Evolutionary conservation across 92 coral and sea anemone genomes (phyloP), one percentile per base, ranked within the genome.

Genomic region (Porites divaricata): DNA sequence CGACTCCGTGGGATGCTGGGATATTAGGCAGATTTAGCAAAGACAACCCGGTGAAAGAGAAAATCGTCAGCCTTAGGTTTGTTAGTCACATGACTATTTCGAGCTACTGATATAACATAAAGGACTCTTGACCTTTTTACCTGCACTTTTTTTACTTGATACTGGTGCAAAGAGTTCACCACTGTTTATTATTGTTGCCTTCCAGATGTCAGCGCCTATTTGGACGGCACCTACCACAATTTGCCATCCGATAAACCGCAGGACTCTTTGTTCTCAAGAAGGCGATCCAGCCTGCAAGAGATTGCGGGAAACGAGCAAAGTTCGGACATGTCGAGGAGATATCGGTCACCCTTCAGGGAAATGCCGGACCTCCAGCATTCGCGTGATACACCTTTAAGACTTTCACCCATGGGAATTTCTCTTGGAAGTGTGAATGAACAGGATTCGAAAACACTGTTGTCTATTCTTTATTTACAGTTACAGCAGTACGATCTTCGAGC

Each of bases 401-500:
- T 70, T 50, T 65, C 86, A 45, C 75, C 63, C 76, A 11, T 45
- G 41, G 69, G 76, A 80, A 54, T 17, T 68, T 76, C 69, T 8
- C 41, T 14, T 41, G 68, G 76, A 64, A 35, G 51, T 59, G 85
- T 57, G 20, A 83, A 53, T 62, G 95, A 92, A 63, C 70, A 80
- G 26, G 96, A 92, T 69, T 75, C 91, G 8, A 84, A 90, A 72
- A 84, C 97, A 2, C 92, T 97, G 72, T 80, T 97, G 67, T 85
- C 99, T 1, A 95, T 95, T 59, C 91, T 97, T 17, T 94, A 95
- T 64, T 64, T 91, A 61, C 90, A 95, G 61, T 83, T 97, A 20
- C 98, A 95, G 86, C 90, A 97, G 79, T 97, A 97, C 75, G 92
- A 97, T 75, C 89, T 91, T 24, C 85, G 90, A 63, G 75, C 95